Conservation (phyloP, 2,797 vertebrate species). For the Enteromius viviparus region DNA sequence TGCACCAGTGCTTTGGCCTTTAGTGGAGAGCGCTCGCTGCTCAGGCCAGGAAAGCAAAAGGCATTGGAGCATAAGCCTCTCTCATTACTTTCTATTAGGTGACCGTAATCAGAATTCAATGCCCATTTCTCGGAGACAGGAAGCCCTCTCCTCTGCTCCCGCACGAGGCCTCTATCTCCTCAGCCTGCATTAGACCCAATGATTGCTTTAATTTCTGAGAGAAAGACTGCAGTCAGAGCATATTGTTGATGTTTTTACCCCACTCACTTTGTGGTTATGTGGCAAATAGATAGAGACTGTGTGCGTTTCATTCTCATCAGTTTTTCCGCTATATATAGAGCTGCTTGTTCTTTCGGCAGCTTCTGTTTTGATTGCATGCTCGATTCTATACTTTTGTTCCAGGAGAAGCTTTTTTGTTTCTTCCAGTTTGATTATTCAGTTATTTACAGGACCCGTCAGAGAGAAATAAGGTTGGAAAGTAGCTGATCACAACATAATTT, state of each 20-base stretch:
- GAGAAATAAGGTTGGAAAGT: neutral
- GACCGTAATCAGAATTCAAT: constrained; percentile 72
- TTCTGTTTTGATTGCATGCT: constrained; percentile 23
- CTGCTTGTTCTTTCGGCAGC: neutral
- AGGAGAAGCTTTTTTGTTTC: neutral
- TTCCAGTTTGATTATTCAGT: constrained; percentile 3
- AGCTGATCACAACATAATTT: constrained; percentile 2
- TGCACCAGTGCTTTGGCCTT: constrained; percentile 60
- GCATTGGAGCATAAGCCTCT: constrained; percentile 66
- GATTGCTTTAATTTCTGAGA: constrained; percentile 62
- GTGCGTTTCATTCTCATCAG: constrained; percentile 7
- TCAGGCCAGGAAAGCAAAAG: constrained; percentile 65
- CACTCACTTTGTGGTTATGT: constrained; percentile 25
- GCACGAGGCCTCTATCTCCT: constrained; percentile 66
- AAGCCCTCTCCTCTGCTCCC: constrained; percentile 50
- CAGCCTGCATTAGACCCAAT: constrained; percentile 65
- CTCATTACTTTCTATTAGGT: constrained; percentile 75
- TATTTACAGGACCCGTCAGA: neutral
- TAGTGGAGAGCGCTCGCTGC: constrained; percentile 50
- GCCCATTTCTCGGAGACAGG: constrained; percentile 68
- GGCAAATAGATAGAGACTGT: constrained; percentile 13
- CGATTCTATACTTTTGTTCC: neutral
- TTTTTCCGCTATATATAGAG: constrained; percentile 29
- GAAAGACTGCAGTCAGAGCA: constrained; percentile 60
- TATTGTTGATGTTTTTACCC: constrained; percentile 48